These are phyloP conservation scores for Cyphomyrus discorhynchus DNA, from an alignment of 2,113 vertebrate species.

Conservation along the genomic window DNA sequence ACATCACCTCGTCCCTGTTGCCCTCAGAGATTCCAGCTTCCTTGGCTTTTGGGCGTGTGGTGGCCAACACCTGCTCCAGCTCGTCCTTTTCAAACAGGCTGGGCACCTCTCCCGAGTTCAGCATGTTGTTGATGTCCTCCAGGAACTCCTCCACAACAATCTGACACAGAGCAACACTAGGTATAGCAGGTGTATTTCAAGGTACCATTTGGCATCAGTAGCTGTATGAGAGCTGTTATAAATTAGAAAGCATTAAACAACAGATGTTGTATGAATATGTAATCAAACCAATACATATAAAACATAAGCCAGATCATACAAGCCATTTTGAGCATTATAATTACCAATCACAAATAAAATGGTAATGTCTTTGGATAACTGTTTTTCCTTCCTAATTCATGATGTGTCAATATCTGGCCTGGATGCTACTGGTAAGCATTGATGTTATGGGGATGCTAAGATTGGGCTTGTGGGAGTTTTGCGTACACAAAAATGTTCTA, in stretches of 20 bases:
- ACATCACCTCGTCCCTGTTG: constrained; percentile 71
- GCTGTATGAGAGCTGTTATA: neutral
- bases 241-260: neutral
- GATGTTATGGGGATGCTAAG: neutral
- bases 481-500: too few species aligned
- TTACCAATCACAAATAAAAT: neutral
- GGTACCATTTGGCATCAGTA: neutral
- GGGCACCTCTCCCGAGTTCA: constrained; percentile 74
- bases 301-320: neutral
- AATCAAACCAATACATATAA: neutral
- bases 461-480: neutral
- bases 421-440: neutral
- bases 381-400: neutral
- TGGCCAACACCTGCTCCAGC: constrained; percentile 67
- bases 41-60: constrained; percentile 68
- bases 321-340: neutral
- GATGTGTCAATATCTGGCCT: neutral
- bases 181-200: neutral
- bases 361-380: neutral
- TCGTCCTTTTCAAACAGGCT: constrained; percentile 77
- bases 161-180: constrained; percentile 33
- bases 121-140: constrained; percentile 76
- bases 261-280: neutral
- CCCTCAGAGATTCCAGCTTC: constrained; percentile 70
- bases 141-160: constrained; percentile 71